Evolutionary conservation across 2,888 invertebrate species (phyloP), one percentile per base, ranked within the genome.

Genomic region (Lasioglossum villosulum): DNA sequence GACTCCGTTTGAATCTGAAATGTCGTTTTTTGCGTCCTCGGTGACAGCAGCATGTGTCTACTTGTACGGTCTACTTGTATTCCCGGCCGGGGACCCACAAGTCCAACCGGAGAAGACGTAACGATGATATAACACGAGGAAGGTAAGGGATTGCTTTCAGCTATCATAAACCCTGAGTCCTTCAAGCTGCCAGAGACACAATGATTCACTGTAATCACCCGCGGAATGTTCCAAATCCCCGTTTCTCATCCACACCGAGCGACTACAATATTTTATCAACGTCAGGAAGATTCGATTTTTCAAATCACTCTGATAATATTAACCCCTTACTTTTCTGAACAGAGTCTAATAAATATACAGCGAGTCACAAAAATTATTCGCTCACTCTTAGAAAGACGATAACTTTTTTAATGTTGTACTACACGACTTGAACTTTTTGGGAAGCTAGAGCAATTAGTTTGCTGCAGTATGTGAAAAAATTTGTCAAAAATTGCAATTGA

Each of bases 11-110:
- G 48, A 82, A 81, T 76, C 71, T 80, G 72, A 82, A 85, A 87
- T 81, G 71, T 27, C 63, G 70, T 79, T 89, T 89, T 89, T 86
- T 85, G 84, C 73, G 63, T 39, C 77, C 45, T 27, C 74, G 48
- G 48, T 78, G 48, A 74, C 45, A 74, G 68, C 75, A 75, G 83
- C 90, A 90, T 90, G 80, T 90, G 90, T 70, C n/a, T 70, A 70
- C 70, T 70, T 68, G 66, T 84, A 52, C 75, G 70, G 59, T 66
- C 87, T 86, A 89, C 78, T 84, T 66, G 82, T 80, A 68, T 80
- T 68, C 75, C 45, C 74, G 70, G 42, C 30, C 59, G 48, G 45
- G 71, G 63, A 63, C 34, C 75, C 45, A 66, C 59, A 70, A 74
- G 12, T 34, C 73, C 37, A 59, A 73, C 23, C 75, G 72, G 71